phyloP scores from a whole-genome alignment of 2,113 vertebrate genomes.

The Alligator sinensis region DNA sequence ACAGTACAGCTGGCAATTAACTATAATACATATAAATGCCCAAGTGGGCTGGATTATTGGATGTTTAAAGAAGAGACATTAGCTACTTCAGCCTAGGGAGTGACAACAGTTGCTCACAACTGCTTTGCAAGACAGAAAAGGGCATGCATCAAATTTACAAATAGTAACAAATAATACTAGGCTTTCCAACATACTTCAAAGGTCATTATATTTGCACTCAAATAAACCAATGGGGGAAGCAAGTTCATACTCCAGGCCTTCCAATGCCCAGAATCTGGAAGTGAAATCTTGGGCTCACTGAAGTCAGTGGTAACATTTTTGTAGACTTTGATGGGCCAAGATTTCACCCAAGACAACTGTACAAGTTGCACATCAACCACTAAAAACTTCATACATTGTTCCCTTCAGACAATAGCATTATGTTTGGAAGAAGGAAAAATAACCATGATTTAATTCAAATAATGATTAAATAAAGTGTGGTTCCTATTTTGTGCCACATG shows the following conservation, averaged over 20 bases:
- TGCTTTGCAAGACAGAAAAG: not conserved
- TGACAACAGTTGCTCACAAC: not conserved
- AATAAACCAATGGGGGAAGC: not conserved
- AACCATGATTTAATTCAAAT: not conserved
- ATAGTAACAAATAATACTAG: not conserved
- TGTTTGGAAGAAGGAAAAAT: not conserved
- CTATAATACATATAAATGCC: not conserved
- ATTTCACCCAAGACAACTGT: not conserved
- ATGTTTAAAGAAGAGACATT: not conserved
- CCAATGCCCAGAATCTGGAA: not conserved
- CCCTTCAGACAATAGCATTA: not conserved
- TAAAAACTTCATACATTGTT: not conserved
- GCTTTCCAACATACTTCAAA: not conserved
- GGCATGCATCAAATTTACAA: not conserved
- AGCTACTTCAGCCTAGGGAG: not conserved
- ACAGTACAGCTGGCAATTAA: accelerated
- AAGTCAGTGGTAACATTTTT: too few relatives aligned
- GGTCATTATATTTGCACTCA: not conserved
- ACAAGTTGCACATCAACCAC: not conserved
- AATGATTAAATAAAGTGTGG: not conserved
- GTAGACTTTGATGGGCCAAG: not conserved
- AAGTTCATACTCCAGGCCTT: not conserved
- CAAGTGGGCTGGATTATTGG: not conserved
- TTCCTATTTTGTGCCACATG: not conserved
- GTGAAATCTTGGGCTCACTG: not conserved